Base-by-base conservation (phyloP, 2,888 invertebrate genomes). In the Poecilus cupreus region DNA sequence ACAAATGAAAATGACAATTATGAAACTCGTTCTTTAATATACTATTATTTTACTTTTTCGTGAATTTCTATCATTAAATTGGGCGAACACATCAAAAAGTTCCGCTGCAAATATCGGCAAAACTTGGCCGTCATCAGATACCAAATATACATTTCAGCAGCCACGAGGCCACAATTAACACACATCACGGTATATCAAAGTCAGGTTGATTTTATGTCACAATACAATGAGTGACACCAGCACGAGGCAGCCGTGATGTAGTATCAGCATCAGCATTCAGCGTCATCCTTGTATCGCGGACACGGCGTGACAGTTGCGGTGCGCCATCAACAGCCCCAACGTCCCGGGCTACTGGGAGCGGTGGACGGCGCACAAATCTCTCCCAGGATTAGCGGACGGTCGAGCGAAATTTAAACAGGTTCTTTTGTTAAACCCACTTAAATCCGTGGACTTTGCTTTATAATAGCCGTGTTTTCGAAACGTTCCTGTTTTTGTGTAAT, bases 241-340 rank as follows among this genome's bases (percentile, higher is more conserved):
- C 60, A 60, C 60, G 60, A 60, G n/a, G 26, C 26, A 24, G n/a
- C n/a, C 24, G 60, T 60, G 60, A 60, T 60, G 60, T 60, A 60
- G 26, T 60, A 60, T 60, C 60, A 60, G 26, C 60, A 13, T 20
- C 54, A 20, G 54, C 32, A 32, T 32, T 32, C 32, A 32, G 6
- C 32, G 43, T 0, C n/a, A n/a, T 43, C 1, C 13, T 0, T 11
- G n/a, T 43, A 43, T 43, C 43, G 32, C 32, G 32, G 32, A 32
- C 32, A 32, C 32, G 4, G n/a, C 43, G 5, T 43, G 43, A 43
- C 43, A 43, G 43, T 43, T 43, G 43, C 3, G 43, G 43, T 13
- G 43, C 10, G 2, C 43, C 43, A 43, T 4, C 43, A 43, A 43
- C 43, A 2, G 13, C n/a, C 3, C 43, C 11, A 8, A 43, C 3